Evolutionary conservation across 2,888 invertebrate genomes (phyloP).

Genomic region (Ommatoiulus sabulosus): DNA sequence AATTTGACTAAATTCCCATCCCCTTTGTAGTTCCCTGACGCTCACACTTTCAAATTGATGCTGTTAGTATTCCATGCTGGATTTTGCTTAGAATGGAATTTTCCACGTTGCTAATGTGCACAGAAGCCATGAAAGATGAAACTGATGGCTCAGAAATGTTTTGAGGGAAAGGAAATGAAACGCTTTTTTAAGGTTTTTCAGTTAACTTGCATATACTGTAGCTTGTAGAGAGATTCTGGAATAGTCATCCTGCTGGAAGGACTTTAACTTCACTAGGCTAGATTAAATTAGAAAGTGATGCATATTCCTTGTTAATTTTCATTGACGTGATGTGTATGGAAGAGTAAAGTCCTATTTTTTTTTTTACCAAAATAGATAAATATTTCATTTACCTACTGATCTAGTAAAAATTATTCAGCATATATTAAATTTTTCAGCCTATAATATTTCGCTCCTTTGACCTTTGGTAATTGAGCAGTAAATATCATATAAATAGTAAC

Average conservation of each 20-base stretch:
- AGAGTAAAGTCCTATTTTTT: no score
- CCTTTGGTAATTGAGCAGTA: no score
- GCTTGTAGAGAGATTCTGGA: neutral
- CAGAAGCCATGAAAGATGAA: slow-evolving; percentile 9
- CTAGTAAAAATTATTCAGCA: no score
- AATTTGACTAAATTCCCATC: neutral
- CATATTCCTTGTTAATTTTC: no score
- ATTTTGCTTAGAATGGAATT: neutral
- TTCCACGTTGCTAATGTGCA: neutral
- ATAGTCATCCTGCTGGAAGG: neutral
- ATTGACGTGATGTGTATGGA: no score
- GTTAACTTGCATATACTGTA: neutral
- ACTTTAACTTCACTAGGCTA: neutral
- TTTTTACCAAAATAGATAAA: no score
- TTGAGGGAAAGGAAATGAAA: slow-evolving; percentile 31
- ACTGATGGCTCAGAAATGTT: neutral
- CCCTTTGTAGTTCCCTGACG: neutral
- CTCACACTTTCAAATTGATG: neutral
- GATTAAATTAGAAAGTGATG: no score
- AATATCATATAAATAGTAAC: neutral
- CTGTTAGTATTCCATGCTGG: neutral
- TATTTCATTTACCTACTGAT: no score
- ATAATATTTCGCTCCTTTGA: no score
- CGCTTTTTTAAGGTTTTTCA: neutral
- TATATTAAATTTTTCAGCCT: no score